Evolutionary conservation across 92 coral and sea anemone genomes (phyloP).

Genomic region (Phymanthus crucifer): DNA sequence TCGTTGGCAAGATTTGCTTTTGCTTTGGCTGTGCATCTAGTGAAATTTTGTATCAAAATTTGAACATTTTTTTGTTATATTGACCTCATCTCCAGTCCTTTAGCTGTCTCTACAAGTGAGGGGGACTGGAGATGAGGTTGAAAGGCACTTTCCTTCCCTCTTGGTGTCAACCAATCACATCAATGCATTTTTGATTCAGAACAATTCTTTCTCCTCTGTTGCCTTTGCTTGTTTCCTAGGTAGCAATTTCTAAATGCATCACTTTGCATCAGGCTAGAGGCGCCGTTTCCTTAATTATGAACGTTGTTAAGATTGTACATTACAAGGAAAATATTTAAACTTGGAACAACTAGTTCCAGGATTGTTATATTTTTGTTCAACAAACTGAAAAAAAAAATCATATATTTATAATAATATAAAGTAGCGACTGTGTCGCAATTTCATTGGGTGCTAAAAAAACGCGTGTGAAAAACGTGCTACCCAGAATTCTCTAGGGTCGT

Average conservation of each 20-base stretch:
- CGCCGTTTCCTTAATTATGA: too few species aligned
- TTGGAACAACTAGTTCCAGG: not conserved
- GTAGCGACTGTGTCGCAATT: constrained; percentile 46
- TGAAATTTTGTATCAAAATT: not conserved
- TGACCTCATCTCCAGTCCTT: not conserved
- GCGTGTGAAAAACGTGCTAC: constrained; percentile 15
- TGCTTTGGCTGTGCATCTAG: not conserved
- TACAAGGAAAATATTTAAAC: not conserved
- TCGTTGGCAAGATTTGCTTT: not conserved
- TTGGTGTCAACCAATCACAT: not conserved
- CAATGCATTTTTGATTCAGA: too few species aligned
- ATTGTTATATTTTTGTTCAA: constrained; percentile 29
- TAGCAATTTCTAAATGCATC: too few species aligned
- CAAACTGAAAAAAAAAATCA: constrained; percentile 11
- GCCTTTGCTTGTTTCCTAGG: too few species aligned
- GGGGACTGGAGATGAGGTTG: not conserved
- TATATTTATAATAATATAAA: constrained; percentile 32
- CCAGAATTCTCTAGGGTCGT: not conserved
- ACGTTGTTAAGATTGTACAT: not conserved
- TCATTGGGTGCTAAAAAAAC: constrained; percentile 3
- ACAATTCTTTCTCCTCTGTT: too few species aligned
- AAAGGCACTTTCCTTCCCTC: not conserved
- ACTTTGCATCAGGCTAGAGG: too few species aligned
- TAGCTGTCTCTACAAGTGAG: not conserved
- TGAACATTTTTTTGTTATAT: not conserved